Base-by-base conservation (phyloP, 2,113 vertebrate species). In the Pseudolaguvia tuberculata region DNA sequence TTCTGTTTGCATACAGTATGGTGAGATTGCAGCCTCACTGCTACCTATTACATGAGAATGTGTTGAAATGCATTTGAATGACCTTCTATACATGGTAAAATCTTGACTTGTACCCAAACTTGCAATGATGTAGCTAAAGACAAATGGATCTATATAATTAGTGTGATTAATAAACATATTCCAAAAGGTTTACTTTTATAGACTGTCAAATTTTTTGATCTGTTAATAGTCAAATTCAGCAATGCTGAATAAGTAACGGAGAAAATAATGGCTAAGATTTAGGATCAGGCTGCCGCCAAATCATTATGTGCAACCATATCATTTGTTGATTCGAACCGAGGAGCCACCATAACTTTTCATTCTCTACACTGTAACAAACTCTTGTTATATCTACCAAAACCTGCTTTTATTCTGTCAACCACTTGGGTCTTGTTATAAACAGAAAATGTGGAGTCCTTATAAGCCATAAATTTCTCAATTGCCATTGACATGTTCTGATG, bases 341-440 rank as follows among this genome's bases (percentile, higher is more conserved):
- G 63, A 67, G 47, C 15, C 5, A 10, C 20, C 17, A 67, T 29
- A 67, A 50, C 17, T 25, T 50, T 67, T 67, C 20, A 50, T n/a
- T n/a, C n/a, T n/a, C n/a, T n/a, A n/a, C n/a, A 23, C 10, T 29
- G 27, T 50, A 67, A 67, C 23, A 50, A 67, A 17, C 63, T 67
- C n/a, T n/a, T n/a, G n/a, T n/a, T n/a, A n/a, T n/a, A n/a, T n/a
- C n/a, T n/a, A n/a, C n/a, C n/a, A n/a, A n/a, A n/a, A n/a, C 23
- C 48, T 15, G 12, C 45, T 39, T 67, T 50, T 3, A 67, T 20
- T 10, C 4, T 29, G 63, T 20, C 45, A 29, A 29, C 45, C 45
- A 50, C 25, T 27, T 67, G 45, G 45, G 63, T 50, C 63, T 4
- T 67, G 50, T 67, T 50, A 67, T 67, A 12, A 50, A 47, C 21